Base-by-base conservation (phyloP, 2,113 vertebrate species). In the Microtus richardsoni region DNA sequence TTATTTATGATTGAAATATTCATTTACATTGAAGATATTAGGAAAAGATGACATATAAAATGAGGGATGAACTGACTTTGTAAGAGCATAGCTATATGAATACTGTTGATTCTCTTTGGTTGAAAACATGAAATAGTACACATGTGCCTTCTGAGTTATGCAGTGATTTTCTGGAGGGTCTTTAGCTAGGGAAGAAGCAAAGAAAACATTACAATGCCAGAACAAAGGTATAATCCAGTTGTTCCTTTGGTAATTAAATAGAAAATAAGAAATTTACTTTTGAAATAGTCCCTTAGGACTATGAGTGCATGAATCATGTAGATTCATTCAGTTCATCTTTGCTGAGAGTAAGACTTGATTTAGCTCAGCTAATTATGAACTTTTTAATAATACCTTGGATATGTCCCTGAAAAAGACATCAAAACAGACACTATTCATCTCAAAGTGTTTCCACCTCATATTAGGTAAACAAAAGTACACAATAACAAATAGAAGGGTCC, bases 111-210 rank as follows among this genome's bases (percentile, higher is more conserved):
- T 26, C 21, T 85, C 7, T 22, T 86, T 92, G 30, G 30, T 21
- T 73, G 74, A 87, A 28, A 93, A 82, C 95, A 83, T 82, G 30
- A 78, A 93, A 75, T 44, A 36, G 47, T 93, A n/a, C 83, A 28
- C 11, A 33, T 82, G n/a, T 60, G 26, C 52, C 26, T 85, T 74
- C 62, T 39, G 36, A 11, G 11, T 54, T 89, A 36, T 77, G 19
- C 52, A 24, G 21, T 16, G 36, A 82, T 58, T 13, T 47, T 54
- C 21, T 90, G 26, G 28, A 47, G 12, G 1, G 1, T 80, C 71
- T 52, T 66, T 11, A 60, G 26, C 21, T 79, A 49, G 52, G 58
- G 9, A 68, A 74, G 41, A 92, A 66, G 4, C 70, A 91, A 91
- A 49, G 19, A 13, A 93, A 88, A 74, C 66, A 62, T 30, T 49